phyloP scores from a whole-genome alignment of 2,113 vertebrate genomes.

The Serinus canaria region DNA sequence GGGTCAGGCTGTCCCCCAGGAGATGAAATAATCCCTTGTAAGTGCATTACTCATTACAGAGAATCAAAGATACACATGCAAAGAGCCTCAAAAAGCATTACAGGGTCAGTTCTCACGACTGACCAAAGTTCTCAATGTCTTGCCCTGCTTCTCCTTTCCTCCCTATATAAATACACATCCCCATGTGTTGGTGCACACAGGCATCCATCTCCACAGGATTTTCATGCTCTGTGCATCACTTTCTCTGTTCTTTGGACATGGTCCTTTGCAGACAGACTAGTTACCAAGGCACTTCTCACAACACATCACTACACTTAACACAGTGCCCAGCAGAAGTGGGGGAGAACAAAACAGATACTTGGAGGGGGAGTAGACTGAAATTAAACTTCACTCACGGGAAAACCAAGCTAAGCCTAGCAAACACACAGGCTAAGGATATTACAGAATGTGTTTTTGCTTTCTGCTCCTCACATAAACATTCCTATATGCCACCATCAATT shows the following conservation, averaged over 20 bases:
- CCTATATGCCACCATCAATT: background rate
- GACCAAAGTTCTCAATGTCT: background rate
- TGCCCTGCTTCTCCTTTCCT: background rate
- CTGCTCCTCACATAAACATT: background rate
- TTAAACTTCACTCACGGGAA: background rate
- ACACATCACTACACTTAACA: background rate
- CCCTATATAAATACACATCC: background rate
- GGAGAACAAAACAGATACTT: background rate
- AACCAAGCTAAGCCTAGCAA: conserved; percentile 2
- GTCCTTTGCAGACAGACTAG: background rate
- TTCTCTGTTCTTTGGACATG: background rate
- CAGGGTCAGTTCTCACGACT: background rate
- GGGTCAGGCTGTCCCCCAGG: background rate
- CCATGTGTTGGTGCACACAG: background rate
- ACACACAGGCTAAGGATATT: background rate
- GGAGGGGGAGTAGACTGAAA: background rate
- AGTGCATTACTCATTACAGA: background rate
- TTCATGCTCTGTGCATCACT: background rate
- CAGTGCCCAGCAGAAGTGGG: background rate
- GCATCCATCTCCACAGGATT: background rate
- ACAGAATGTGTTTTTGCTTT: background rate
- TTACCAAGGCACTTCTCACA: background rate
- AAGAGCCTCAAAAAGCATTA: background rate
- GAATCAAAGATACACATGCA: background rate
- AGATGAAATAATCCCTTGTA: conserved; percentile 29